Evolutionary conservation across 2,797 vertebrate genomes (phyloP).

Genomic region (Mus caroli): DNA sequence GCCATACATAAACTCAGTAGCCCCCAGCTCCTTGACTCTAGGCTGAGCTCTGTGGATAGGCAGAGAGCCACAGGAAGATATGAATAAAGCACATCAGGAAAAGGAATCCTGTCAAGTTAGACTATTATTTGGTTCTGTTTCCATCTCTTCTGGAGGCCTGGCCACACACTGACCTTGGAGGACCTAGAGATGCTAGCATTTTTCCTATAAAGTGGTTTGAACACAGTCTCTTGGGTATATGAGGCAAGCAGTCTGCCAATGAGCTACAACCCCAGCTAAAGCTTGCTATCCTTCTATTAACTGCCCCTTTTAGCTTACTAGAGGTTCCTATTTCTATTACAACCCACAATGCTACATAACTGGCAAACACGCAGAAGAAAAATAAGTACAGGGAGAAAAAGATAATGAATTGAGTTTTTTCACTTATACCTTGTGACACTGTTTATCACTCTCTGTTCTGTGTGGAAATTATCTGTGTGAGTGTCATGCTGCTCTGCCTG

Average conservation of each 20-base stretch:
- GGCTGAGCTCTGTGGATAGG: background rate
- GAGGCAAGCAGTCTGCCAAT: background rate
- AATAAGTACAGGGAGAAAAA: slow-evolving; percentile 24
- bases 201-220: background rate
- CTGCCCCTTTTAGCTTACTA: background rate
- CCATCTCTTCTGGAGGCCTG: background rate
- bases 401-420: slow-evolving; percentile 4
- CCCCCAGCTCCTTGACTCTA: background rate
- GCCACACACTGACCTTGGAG: background rate
- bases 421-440: slow-evolving; percentile 63
- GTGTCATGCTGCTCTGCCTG: slow-evolving; percentile 70
- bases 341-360: background rate
- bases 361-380: slow-evolving; percentile 39
- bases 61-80: background rate
- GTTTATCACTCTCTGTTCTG: slow-evolving; percentile 68
- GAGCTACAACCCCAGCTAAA: background rate
- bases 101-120: background rate
- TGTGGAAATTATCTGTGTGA: slow-evolving; percentile 59
- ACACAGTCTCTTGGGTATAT: background rate
- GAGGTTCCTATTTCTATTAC: background rate
- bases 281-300: slow-evolving; percentile 1
- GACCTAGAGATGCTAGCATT: background rate
- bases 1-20: background rate
- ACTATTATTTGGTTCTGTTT: background rate
- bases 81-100: background rate